phyloP scores from a whole-genome alignment of 2,797 vertebrate species.

The Paguma larvata region DNA sequence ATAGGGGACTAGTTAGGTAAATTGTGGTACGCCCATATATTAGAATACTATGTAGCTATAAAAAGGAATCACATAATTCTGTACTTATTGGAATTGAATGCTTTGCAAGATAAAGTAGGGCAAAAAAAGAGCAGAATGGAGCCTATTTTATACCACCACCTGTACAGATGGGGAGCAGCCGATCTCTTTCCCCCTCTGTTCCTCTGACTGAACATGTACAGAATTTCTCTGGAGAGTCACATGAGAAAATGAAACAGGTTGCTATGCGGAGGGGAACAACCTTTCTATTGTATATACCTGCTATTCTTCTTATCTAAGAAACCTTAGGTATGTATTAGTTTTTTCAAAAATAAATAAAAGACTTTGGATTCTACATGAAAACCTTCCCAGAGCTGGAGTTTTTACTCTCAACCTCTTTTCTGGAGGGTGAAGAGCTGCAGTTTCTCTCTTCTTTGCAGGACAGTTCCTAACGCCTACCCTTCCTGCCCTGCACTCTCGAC shows the following conservation, averaged over 20 bases:
- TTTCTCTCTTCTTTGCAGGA: conserved; percentile 8
- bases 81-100: neutral
- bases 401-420: neutral
- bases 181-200: neutral
- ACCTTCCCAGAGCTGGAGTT: conserved; percentile 1
- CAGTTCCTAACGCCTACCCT: neutral
- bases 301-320: neutral
- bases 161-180: neutral
- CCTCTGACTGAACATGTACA: neutral
- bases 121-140: neutral
- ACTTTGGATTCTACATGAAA: neutral
- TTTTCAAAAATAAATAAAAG: conserved; percentile 31
- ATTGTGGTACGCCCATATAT: neutral
- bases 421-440: neutral
- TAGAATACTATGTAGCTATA: neutral
- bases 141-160: neutral
- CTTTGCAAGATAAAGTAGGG: neutral
- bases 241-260: neutral
- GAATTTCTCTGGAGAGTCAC: neutral
- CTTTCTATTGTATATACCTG: neutral
- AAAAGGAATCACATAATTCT: neutral
- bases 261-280: neutral
- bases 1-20: neutral
- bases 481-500: neutral
- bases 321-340: neutral